phyloP scores from a whole-genome alignment of 2,888 invertebrate species.

The Listrodromus nycthemerus region DNA sequence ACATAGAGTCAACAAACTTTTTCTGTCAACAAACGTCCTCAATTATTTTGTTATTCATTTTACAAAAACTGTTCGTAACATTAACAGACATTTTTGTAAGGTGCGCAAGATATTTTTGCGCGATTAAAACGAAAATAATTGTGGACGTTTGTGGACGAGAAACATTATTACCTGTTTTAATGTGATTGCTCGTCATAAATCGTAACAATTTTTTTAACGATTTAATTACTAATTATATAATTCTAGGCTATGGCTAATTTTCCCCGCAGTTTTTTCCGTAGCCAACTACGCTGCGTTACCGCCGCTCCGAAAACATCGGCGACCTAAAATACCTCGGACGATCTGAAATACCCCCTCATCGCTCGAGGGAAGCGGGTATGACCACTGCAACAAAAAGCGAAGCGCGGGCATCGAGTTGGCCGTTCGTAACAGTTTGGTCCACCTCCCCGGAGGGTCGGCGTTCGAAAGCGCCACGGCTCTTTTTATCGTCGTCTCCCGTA shows the following conservation, averaged over 20 bases:
- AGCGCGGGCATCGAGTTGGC: conserved; percentile 41
- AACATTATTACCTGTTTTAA: no score
- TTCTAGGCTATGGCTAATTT: background rate
- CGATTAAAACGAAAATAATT: no score
- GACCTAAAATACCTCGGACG: conserved; percentile 68
- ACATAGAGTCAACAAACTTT: no score
- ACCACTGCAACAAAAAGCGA: background rate
- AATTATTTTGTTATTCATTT: no score
- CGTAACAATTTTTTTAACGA: background rate
- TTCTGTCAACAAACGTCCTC: no score
- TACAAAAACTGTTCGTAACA: no score
- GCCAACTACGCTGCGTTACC: background rate
- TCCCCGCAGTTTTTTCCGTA: background rate
- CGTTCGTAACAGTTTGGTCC: conserved; percentile 72
- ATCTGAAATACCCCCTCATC: background rate
- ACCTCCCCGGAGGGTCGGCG: conserved; percentile 56
- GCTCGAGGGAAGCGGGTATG: background rate
- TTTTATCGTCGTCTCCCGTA: conserved; percentile 79
- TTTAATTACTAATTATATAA: background rate
- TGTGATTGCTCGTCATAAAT: no score
- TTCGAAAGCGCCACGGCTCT: conserved; percentile 64
- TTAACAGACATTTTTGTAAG: no score
- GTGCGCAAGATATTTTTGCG: no score
- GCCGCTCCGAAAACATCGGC: conserved; percentile 61
- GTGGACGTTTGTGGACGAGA: no score